A percentile compares a stretch with the other conserved stretches of the same genome.
These are phyloP conservation scores for Scolopax mira DNA, from an alignment of 2,113 vertebrate genomes.

Conservation along the genomic window DNA sequence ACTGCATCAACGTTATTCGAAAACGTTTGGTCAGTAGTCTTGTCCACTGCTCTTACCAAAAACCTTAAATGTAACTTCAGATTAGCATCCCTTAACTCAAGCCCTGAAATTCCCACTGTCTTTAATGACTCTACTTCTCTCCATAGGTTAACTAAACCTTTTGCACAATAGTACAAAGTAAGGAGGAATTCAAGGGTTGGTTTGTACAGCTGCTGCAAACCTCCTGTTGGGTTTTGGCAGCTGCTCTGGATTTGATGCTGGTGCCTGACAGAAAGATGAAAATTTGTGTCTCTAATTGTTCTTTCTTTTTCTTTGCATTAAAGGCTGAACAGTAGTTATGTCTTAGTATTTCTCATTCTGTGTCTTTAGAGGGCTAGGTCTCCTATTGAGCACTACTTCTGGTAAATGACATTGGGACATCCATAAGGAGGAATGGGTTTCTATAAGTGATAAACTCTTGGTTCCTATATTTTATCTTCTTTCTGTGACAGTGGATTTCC, in stretches of 20 bases:
- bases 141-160: background rate
- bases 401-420: fast-evolving
- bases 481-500: background rate
- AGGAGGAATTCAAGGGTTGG: background rate
- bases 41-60: background rate
- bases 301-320: background rate
- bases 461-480: background rate
- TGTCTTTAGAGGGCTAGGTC: fast-evolving
- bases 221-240: background rate
- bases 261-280: background rate
- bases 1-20: background rate
- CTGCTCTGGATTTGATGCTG: background rate
- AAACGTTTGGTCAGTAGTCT: fast-evolving
- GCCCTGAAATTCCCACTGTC: background rate
- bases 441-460: background rate
- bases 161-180: background rate
- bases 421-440: background rate
- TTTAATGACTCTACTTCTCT: background rate
- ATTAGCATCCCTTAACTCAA: background rate
- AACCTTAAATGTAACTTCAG: background rate
- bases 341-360: background rate
- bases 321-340: background rate
- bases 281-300: background rate
- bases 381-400: background rate
- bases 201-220: background rate